A percentile compares a stretch with the other conserved stretches of the same genome.
phyloP scores from a whole-genome alignment of 2,113 vertebrate species.

The Cyphomyrus discorhynchus region DNA sequence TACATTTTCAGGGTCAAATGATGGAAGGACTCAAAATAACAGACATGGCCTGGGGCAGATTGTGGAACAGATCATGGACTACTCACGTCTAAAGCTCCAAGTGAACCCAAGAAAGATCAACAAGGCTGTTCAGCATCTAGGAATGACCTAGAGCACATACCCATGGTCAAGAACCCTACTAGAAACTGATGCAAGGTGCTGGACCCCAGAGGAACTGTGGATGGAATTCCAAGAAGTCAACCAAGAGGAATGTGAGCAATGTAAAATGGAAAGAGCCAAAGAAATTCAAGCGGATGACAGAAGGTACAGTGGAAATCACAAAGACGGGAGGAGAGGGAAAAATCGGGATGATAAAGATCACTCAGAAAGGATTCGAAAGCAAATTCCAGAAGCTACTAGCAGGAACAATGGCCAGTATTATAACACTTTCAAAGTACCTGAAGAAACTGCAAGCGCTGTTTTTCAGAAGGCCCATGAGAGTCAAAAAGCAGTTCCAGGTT shows the following conservation, averaged over 20 bases:
- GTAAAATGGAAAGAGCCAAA: background rate
- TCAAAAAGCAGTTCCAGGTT: background rate
- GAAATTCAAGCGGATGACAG: background rate
- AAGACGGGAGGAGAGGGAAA: background rate
- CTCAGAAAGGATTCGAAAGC: background rate
- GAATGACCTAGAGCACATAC: background rate
- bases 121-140: background rate
- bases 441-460: background rate
- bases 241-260: background rate
- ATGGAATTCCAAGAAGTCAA: background rate
- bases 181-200: background rate
- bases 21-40: slow-evolving; percentile 1
- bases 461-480: background rate
- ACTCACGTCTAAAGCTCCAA: background rate
- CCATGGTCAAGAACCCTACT: background rate
- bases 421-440: background rate
- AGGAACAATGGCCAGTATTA: background rate
- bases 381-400: background rate
- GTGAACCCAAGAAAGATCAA: background rate
- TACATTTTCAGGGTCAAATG: background rate
- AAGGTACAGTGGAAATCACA: background rate
- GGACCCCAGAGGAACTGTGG: background rate
- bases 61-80: background rate
- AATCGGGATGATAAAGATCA: background rate
- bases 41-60: background rate